These are phyloP conservation scores for Zaprionus ornatus DNA, from an alignment of 1,140 invertebrate species.

Conservation along the genomic window DNA sequence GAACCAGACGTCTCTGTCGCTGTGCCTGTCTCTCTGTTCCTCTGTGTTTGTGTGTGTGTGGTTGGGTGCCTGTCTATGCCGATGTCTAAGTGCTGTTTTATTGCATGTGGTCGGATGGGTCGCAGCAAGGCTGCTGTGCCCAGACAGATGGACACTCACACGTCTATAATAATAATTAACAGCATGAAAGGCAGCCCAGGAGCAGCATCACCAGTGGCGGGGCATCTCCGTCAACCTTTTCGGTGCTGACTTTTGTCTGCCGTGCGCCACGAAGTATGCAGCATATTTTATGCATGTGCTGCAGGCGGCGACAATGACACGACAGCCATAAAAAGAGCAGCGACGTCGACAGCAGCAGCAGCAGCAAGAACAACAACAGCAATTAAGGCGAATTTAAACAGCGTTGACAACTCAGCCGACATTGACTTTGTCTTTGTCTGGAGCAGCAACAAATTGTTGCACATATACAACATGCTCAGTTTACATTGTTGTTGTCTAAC, in stretches of 20 bases:
- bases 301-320: constrained; percentile 52
- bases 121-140: background rate
- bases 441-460: constrained; percentile 71
- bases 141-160: constrained; percentile 68
- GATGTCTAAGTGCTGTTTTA: constrained; percentile 79
- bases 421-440: constrained; percentile 72
- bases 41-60: constrained; percentile 4
- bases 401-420: constrained; percentile 77
- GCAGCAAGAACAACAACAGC: constrained; percentile 28
- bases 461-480: constrained; percentile 52
- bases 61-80: constrained; percentile 34
- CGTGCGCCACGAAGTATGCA: constrained; percentile 57
- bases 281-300: constrained; percentile 78
- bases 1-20: constrained; percentile 28
- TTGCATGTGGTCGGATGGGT: constrained; percentile 70
- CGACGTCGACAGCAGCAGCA: constrained; percentile 9
- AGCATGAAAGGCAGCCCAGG: constrained; percentile 61
- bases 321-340: constrained; percentile 69
- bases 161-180: constrained; percentile 83
- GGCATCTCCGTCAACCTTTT: background rate
- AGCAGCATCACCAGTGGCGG: background rate
- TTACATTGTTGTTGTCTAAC: constrained; percentile 50
- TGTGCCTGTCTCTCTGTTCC: constrained; percentile 15
- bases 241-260: constrained; percentile 15
- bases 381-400: constrained; percentile 79